Base-by-base conservation (phyloP, 35 echinoderm and acorn worm genomes). In the Heliocidaris tuberculata region DNA sequence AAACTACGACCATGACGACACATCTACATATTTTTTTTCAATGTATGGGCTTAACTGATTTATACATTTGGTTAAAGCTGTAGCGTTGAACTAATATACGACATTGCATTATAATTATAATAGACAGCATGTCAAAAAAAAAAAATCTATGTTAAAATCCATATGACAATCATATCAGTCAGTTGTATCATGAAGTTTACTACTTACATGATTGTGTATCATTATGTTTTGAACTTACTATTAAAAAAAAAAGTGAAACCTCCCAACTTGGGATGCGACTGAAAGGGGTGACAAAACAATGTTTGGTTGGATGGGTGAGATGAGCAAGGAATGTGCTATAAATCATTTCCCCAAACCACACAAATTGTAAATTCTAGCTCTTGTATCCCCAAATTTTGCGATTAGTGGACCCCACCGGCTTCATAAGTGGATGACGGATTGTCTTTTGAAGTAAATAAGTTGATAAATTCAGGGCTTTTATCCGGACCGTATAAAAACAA, bases 361-460 rank as follows among this genome's bases (percentile, higher is more conserved):
- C 31, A 89, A 89, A 48, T 47, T 31, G 87, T 89, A 89, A 89
- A 89, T 89, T 89, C 31, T 89, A 89, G 87, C 87, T 9, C 27
- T 78, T 78, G 11, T 27, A 24, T 24, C 65, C 21, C 35, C 87
- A 89, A 86, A 42, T 17, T 32, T 4, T 89, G 31, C 31, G 32
- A 42, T 78, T 78, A 89, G 47, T 4, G 87, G 31, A 19, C 47
- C 86, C 87, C 31, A 32, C 31, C 4, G 47, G 32, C 31, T 89
- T 89, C 87, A 30, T 48, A 89, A 89, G 87, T 89, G 87, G 87
- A 89, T 19, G 31, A 89, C 24, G 47, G 32, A 42, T 89, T 0
- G 47, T 2, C 19, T 89, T 89, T 89, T 89, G 31, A 89, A 17
- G 87, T 89, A 89, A 89, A 89, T 89, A 89, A 89, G 47, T 89